Evolutionary conservation across 2,888 invertebrate species (phyloP), one percentile per base, ranked within the genome.

Genomic region (Eupithecia subumbrata): DNA sequence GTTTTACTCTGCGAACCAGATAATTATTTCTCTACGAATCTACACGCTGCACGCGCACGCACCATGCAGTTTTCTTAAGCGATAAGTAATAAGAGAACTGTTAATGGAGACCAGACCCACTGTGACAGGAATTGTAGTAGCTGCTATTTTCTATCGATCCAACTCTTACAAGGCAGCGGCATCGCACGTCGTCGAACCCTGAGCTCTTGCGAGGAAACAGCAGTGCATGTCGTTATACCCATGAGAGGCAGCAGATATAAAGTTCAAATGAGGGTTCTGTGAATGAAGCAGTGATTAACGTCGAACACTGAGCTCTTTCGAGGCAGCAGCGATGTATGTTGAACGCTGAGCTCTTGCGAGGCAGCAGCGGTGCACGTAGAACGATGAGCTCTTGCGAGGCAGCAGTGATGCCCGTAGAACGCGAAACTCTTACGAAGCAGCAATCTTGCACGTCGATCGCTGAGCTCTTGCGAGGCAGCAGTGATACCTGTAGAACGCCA

Each of bases 331-430:
- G 22, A 2, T 40, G 4, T 5, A 67, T 18, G 8, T 64, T 12
- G 25, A 30, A 14, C 22, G 67, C 66, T 74, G 75, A 71, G 69
- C 74, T 76, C 64, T 68, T 71, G 68, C 66, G 76, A 78, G 78
- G 75, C 76, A 69, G 69, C 75, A 66, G n/a, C 11, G 11, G 5
- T 37, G 7, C 37, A 37, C 37, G 37, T 37, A 2, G 37, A 30
- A 63, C 37, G 67, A 72, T 71, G 74, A 67, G 77, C 73, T 71
- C 71, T 70, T 70, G 64, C 73, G 73, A 69, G 77, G 72, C 78
- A 76, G 72, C 76, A 76, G 77, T 72, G 40, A n/a, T 60, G n/a
- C n/a, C 40, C 8, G 60, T 14, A 25, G 60, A 63, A 63, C 9
- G 34, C 34, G 18, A 34, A 64, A 8, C 30, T 64, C 60, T 70